These are phyloP conservation scores for Pristionchus entomophagus DNA, from an alignment of 2,888 invertebrate species.

Conservation along the genomic window DNA sequence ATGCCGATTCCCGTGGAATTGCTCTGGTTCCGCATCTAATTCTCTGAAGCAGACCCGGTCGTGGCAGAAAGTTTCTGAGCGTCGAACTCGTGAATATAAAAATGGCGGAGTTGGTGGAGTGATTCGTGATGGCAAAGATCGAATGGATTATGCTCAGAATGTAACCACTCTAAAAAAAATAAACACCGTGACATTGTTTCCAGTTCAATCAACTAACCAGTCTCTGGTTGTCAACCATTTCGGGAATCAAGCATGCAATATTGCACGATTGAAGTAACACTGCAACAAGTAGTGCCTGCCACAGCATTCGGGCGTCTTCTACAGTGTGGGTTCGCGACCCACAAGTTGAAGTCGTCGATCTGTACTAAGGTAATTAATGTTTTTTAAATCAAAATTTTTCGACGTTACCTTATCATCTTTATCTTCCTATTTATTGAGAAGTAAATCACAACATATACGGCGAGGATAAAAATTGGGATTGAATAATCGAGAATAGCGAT, in stretches of 20 bases:
- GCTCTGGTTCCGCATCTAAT: background rate
- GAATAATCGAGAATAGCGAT: background rate
- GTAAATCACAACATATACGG: background rate
- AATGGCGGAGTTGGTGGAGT: background rate
- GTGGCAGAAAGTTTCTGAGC: background rate
- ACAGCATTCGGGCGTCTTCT: background rate
- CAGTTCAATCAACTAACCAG: background rate
- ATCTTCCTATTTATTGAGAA: background rate
- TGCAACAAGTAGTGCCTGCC: background rate
- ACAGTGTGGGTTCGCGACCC: background rate
- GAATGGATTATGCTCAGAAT: background rate
- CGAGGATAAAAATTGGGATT: background rate
- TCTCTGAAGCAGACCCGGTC: background rate
- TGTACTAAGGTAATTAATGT: background rate
- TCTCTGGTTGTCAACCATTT: background rate
- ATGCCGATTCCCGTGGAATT: background rate
- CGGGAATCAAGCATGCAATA: background rate
- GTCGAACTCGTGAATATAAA: background rate
- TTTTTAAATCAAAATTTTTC: background rate
- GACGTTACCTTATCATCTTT: background rate
- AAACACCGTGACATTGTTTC: background rate
- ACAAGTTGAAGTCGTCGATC: background rate
- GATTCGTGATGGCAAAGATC: background rate
- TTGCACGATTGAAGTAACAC: background rate
- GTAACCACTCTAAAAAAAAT: background rate